phyloP scores from a whole-genome alignment of 2,888 invertebrate genomes.

The Netelia fuscicornis region DNA sequence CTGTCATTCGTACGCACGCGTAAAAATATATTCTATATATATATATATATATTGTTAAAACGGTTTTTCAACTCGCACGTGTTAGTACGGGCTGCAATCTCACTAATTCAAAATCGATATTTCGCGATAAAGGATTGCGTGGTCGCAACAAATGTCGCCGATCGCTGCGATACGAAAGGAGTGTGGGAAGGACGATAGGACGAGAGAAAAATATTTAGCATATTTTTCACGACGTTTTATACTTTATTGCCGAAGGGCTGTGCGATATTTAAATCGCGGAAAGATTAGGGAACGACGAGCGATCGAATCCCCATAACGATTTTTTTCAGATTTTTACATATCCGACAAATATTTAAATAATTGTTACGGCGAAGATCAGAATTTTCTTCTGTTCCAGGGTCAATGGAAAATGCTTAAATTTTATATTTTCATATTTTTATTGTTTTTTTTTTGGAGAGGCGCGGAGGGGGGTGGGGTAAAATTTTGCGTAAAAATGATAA shows the following conservation, averaged over 20 bases:
- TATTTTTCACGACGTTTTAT: constrained; percentile 57
- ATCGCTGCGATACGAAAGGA: constrained; percentile 43
- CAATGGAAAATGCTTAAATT: no score
- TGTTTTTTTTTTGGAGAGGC: no score
- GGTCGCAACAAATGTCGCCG: constrained; percentile 59
- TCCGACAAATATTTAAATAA: no score
- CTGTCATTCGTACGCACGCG: constrained; percentile 27
- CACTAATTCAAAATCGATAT: constrained; percentile 82
- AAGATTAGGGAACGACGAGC: no score
- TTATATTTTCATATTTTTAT: no score
- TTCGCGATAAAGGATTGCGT: constrained; percentile 75
- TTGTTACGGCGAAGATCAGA: no score
- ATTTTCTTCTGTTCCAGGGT: no score
- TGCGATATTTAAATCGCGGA: no score
- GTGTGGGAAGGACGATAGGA: constrained; percentile 6
- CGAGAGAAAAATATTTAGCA: constrained; percentile 9
- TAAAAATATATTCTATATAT: background rate
- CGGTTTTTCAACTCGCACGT: background rate
- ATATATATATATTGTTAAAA: constrained; percentile 7
- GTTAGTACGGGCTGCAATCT: constrained; percentile 69
- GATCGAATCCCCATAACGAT: no score
- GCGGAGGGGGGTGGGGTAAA: no score
- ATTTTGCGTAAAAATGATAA: no score
- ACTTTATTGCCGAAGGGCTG: constrained; percentile 58
- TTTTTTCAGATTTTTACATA: no score